Evolutionary conservation across 2,888 invertebrate species (phyloP).

Genomic region (Coelinius sp.): DNA sequence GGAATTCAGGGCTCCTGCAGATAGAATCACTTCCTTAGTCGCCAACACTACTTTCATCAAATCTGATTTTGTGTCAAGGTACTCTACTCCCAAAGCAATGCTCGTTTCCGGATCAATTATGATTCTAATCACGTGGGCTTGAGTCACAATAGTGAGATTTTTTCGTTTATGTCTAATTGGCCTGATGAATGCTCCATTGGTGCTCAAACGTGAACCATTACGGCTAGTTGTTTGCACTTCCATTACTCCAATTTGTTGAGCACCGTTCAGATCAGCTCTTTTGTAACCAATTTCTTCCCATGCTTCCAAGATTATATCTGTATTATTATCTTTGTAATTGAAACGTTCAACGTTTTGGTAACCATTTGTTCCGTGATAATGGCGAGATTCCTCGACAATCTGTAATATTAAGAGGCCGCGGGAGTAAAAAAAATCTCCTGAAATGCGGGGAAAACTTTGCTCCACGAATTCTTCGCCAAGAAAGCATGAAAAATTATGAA

Average conservation of each 20-base stretch:
- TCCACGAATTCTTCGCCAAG: too few species aligned
- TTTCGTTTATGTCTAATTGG: constrained; percentile 74
- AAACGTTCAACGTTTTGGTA: constrained; percentile 78
- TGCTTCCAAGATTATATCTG: constrained; percentile 74
- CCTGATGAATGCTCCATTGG: constrained; percentile 78
- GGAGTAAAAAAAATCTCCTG: too few species aligned
- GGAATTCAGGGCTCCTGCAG: constrained; percentile 72
- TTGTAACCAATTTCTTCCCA: constrained; percentile 77
- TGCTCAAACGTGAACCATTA: constrained; percentile 76
- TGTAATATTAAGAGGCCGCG: too few species aligned
- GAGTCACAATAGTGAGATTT: constrained; percentile 69
- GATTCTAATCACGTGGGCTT: constrained; percentile 72
- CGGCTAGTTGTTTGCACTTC: constrained; percentile 76
- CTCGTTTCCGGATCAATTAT: constrained; percentile 71
- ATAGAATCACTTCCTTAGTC: constrained; percentile 72
- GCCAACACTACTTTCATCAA: constrained; percentile 62
- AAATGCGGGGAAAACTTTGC: too few species aligned
- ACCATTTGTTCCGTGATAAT: constrained; percentile 76
- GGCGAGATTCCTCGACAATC: constrained; percentile 66
- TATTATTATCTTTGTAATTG: constrained; percentile 76
- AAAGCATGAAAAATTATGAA: too few species aligned
- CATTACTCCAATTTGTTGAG: constrained; percentile 76
- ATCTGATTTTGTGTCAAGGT: constrained; percentile 60
- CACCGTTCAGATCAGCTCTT: constrained; percentile 75
- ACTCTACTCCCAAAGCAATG: constrained; percentile 69